These are phyloP conservation scores for Trematomus loennbergii DNA, from an alignment of 2,113 vertebrate genomes.

Conservation along the genomic window DNA sequence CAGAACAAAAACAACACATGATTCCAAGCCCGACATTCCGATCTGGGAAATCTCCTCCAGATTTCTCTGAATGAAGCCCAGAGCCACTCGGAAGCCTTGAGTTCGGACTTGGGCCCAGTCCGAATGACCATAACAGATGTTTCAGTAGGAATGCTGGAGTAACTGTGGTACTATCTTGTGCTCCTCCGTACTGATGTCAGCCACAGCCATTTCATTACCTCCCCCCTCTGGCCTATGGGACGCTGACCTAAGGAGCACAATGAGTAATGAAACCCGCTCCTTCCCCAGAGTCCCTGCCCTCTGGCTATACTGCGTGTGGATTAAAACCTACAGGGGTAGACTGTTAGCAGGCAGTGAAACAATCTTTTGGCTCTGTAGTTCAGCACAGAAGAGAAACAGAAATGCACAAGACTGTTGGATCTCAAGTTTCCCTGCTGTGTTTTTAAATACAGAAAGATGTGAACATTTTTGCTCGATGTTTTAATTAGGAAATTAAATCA, in stretches of 20 bases:
- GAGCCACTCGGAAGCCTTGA: constrained; percentile 41
- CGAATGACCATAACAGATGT: constrained; percentile 76
- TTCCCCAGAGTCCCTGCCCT: constrained; percentile 30
- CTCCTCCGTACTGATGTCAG: constrained; percentile 51
- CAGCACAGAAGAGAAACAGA: constrained; percentile 20
- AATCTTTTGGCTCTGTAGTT: constrained; percentile 26
- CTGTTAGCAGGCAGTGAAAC: constrained; percentile 33
- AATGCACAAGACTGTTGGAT: constrained; percentile 1
- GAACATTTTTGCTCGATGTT: constrained; percentile 24
- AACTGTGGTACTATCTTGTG: constrained; percentile 45
- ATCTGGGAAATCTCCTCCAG: constrained; percentile 62
- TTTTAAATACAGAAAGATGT: constrained; percentile 11
- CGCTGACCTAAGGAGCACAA: constrained; percentile 22
- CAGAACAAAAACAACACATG: constrained; percentile 40
- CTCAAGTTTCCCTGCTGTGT: constrained; percentile 8
- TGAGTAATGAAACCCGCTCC: constrained; percentile 50
- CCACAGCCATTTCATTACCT: constrained; percentile 57
- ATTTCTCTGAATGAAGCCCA: constrained; percentile 58
- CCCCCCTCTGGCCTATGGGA: constrained; percentile 29
- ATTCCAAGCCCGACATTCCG: constrained; percentile 44
- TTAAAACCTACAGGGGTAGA: constrained; percentile 7
- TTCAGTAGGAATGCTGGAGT: constrained; percentile 56
- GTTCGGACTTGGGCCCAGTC: constrained; percentile 39
- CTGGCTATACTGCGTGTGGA: constrained; percentile 13
- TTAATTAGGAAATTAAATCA: constrained; percentile 23